phyloP scores from a whole-genome alignment of 2,888 invertebrate genomes.

The Dryadula phaetusa region DNA sequence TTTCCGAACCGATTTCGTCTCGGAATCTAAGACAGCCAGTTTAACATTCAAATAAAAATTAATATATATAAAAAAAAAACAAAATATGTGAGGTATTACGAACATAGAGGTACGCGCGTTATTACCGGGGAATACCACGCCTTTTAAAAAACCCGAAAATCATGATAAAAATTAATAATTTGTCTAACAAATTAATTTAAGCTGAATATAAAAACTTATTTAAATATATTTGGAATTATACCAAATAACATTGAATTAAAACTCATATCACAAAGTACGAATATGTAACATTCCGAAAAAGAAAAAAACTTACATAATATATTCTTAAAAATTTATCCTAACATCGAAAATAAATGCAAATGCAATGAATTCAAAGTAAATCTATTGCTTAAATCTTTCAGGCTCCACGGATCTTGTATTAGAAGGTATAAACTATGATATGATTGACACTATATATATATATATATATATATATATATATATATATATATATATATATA shows the following conservation, averaged over 20 bases:
- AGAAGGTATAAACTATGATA: constrained; percentile 9
- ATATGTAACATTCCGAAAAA: constrained; percentile 71
- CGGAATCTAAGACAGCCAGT: constrained; percentile 57
- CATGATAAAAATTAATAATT: constrained; percentile 40
- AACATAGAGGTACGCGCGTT: constrained; percentile 73
- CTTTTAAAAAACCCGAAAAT: constrained; percentile 38
- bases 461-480: no score
- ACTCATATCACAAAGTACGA: constrained; percentile 80
- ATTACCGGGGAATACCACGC: constrained; percentile 54
- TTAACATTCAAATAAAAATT: constrained; percentile 78
- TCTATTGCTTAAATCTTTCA: constrained; percentile 47
- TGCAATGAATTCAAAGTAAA: constrained; percentile 47
- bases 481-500: no score
- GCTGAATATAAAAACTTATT: constrained; percentile 60
- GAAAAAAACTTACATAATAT: constrained; percentile 52
- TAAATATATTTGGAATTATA: constrained; percentile 62
- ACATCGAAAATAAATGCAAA: constrained; percentile 77
- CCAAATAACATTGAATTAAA: constrained; percentile 71
- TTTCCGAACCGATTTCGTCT: constrained; percentile 57
- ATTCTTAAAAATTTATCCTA: constrained; percentile 62
- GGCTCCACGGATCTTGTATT: not conserved
- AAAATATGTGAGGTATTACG: constrained; percentile 79
- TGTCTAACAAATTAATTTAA: constrained; percentile 51
- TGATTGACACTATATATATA: constrained; percentile 11
- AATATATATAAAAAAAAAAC: constrained; percentile 68